Evolutionary conservation across 1,140 invertebrate species (phyloP).

Genomic region (Zaprionus tsacasi): DNA sequence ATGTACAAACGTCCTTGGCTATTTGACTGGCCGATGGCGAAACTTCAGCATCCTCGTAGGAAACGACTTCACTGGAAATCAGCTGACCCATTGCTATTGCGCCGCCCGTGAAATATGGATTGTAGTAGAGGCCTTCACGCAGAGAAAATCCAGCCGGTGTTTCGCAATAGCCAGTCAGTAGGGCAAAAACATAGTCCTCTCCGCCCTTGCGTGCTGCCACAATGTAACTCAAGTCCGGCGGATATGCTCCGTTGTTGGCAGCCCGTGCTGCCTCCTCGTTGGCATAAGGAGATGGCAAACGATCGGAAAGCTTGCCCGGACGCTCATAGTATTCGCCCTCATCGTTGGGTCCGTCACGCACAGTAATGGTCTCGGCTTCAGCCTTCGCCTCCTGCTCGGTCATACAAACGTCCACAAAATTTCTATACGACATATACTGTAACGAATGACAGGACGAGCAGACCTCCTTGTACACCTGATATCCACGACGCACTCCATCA

Average conservation of each 20-base stretch:
- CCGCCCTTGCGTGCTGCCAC: slow-evolving; percentile 94
- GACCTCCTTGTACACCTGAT: slow-evolving; percentile 99
- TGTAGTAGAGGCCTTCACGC: slow-evolving; percentile 97
- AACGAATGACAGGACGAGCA: slow-evolving; percentile 99
- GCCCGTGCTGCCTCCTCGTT: slow-evolving; percentile 97
- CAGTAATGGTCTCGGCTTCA: slow-evolving; percentile 93
- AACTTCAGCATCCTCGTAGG: slow-evolving; percentile 94
- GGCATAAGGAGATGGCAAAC: slow-evolving; percentile 94
- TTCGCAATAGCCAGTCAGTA: slow-evolving; percentile 98
- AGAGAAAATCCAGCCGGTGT: slow-evolving; percentile 95
- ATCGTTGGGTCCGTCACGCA: slow-evolving; percentile 97
- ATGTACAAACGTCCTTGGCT: slow-evolving; percentile 97
- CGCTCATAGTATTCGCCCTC: slow-evolving; percentile 95
- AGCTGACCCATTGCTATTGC: slow-evolving; percentile 98
- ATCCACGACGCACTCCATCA: slow-evolving; percentile 94
- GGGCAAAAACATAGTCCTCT: slow-evolving; percentile 95
- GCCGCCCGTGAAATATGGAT: slow-evolving; percentile 98
- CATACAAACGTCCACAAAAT: slow-evolving; percentile 95
- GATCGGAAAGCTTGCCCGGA: slow-evolving; percentile 97
- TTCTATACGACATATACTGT: slow-evolving; percentile 95
- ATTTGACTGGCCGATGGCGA: slow-evolving; percentile 96
- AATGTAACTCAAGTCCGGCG: slow-evolving; percentile 98
- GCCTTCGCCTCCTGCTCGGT: slow-evolving; percentile 97
- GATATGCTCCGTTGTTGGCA: slow-evolving; percentile 96
- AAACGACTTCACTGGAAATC: slow-evolving; percentile 87